phyloP scores from a whole-genome alignment of 2,113 vertebrate genomes.

The Opisthocomus hoazin region DNA sequence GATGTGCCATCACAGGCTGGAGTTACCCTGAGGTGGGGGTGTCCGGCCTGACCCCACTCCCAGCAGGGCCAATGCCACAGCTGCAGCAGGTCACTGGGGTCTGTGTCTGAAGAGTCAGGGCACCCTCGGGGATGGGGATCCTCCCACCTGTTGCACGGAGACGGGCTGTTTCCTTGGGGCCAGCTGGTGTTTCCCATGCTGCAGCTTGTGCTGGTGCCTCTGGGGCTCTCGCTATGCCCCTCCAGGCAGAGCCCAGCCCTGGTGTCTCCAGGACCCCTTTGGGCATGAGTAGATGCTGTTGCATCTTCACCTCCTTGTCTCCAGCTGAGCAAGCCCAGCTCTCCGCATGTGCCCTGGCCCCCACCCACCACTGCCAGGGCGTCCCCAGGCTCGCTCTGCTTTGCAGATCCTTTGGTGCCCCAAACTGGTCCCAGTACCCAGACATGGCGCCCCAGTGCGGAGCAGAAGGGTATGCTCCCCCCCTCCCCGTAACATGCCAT shows the following conservation, averaged over 20 bases:
- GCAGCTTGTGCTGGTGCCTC: background rate
- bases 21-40: background rate
- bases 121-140: background rate
- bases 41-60: background rate
- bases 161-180: background rate
- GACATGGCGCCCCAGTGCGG: background rate
- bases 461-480: background rate
- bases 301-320: background rate
- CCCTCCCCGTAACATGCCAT: background rate
- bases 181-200: rapidly evolving
- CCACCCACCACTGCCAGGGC: background rate
- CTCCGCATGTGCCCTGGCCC: background rate
- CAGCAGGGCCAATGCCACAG: background rate
- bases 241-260: rapidly evolving
- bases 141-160: rapidly evolving
- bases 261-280: rapidly evolving
- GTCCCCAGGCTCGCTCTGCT: background rate
- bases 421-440: background rate
- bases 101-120: rapidly evolving
- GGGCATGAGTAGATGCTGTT: background rate
- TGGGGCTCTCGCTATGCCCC: background rate
- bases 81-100: background rate
- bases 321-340: background rate
- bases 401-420: background rate
- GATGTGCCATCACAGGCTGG: background rate